Percentiles rank a stretch among this genome's conserved stretches.
phyloP scores from a whole-genome alignment of 2,888 invertebrate species.

The Petrolisthes manimaculis region DNA sequence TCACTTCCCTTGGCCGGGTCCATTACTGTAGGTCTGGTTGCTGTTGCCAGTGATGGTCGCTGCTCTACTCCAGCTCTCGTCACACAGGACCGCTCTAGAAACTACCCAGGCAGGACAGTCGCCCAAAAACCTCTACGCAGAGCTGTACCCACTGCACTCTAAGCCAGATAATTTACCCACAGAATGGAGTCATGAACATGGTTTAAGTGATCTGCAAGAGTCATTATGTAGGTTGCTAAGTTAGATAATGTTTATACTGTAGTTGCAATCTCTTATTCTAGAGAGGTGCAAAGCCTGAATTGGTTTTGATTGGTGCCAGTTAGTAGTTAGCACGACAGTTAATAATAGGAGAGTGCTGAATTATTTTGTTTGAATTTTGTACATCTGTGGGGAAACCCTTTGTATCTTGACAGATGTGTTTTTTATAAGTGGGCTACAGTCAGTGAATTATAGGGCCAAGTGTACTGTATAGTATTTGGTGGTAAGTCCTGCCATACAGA shows the following conservation, averaged over 20 bases:
- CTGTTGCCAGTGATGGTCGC: conserved; percentile 59
- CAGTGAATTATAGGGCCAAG: too few relatives aligned
- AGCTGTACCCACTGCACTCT: conserved; percentile 51
- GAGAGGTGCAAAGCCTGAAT: too few relatives aligned
- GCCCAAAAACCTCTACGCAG: conserved; percentile 18
- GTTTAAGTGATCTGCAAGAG: background rate
- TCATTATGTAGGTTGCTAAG: background rate
- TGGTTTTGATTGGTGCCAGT: too few relatives aligned
- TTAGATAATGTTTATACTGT: too few relatives aligned
- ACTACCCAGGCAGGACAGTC: conserved; percentile 40
- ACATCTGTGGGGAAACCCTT: too few relatives aligned
- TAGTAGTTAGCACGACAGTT: too few relatives aligned
- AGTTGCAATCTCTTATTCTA: too few relatives aligned
- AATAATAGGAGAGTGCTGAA: too few relatives aligned
- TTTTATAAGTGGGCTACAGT: too few relatives aligned
- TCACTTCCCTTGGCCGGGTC: conserved; percentile 53
- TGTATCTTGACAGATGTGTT: too few relatives aligned
- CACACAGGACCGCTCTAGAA: conserved; percentile 54
- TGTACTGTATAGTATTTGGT: conserved; percentile 23
- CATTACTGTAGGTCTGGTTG: conserved; percentile 60
- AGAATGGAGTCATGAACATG: background rate
- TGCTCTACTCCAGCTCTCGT: conserved; percentile 62
- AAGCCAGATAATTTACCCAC: background rate
- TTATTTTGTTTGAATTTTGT: too few relatives aligned
- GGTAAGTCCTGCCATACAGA: background rate